Percentiles rank a stretch among this genome's conserved stretches.
Conservation (phyloP, 2,113 vertebrate species). For the Chionis minor region DNA sequence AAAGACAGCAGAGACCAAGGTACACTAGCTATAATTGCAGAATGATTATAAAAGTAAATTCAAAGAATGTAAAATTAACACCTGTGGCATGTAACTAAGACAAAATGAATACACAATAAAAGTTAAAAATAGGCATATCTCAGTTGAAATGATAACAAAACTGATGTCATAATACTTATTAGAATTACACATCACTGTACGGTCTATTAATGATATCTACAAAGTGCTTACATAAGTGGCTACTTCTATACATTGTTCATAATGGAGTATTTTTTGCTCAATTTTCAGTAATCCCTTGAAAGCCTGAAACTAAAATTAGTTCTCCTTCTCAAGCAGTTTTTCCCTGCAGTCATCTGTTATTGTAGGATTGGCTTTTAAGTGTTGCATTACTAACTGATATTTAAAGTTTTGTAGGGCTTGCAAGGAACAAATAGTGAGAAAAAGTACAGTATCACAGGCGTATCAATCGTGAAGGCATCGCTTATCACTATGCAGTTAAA, state of each 20-base stretch:
- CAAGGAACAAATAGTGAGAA: not conserved
- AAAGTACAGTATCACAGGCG: not conserved
- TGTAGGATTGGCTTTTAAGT: not conserved
- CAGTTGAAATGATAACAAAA: not conserved
- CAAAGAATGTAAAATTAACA: slow-evolving; percentile 53
- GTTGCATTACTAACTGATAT: not conserved
- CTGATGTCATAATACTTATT: not conserved
- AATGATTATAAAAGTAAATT: slow-evolving; percentile 37
- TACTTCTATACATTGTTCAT: not conserved
- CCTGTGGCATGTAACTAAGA: not conserved
- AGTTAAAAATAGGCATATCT: not conserved
- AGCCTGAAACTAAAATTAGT: slow-evolving; percentile 10
- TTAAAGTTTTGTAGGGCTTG: not conserved
- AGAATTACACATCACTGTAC: not conserved
- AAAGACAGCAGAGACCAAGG: slow-evolving; percentile 12
- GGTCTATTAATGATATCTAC: not conserved
- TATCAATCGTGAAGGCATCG: not conserved
- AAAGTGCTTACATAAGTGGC: slow-evolving; percentile 14
- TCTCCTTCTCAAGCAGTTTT: not conserved
- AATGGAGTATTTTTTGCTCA: not conserved
- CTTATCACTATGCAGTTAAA: not conserved
- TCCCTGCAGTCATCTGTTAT: not conserved
- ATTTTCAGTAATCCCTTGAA: slow-evolving; percentile 40
- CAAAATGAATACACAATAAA: not conserved
- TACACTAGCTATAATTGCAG: not conserved